Percentiles rank a stretch among this genome's conserved stretches.
Conservation (phyloP, 30 jellyfish, hydroid and myxozoan genomes). For the Mastigias papua region DNA sequence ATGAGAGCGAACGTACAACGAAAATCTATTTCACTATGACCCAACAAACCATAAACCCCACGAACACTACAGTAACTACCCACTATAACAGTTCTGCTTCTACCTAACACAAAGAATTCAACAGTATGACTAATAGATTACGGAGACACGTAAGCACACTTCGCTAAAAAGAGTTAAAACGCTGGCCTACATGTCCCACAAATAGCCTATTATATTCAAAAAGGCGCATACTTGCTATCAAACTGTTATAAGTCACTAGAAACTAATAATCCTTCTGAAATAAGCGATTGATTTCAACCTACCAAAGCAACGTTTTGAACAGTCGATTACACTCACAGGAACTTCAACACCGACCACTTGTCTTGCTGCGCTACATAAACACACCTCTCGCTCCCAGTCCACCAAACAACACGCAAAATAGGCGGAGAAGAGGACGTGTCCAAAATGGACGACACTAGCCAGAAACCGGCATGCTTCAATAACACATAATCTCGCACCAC, state of each 20-base stretch:
- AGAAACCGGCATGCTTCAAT: background rate
- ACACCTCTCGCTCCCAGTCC: constrained; percentile 46
- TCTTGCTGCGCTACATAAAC: constrained; percentile 19
- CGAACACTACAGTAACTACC: too few species aligned
- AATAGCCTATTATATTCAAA: background rate
- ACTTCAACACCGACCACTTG: background rate
- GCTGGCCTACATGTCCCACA: too few species aligned
- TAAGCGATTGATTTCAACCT: background rate
- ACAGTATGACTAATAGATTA: too few species aligned
- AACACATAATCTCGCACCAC: background rate
- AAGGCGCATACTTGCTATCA: background rate
- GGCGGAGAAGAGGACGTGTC: constrained; percentile 23
- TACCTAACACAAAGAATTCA: too few species aligned
- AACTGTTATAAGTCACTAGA: background rate
- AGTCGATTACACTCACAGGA: background rate
- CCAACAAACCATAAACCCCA: too few species aligned
- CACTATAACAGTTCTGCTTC: too few species aligned
- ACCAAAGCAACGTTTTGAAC: background rate
- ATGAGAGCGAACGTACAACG: too few species aligned
- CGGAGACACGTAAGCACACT: too few species aligned
- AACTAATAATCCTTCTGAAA: background rate
- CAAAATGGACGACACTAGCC: background rate
- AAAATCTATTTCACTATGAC: too few species aligned
- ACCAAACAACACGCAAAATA: background rate
- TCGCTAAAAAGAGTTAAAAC: too few species aligned